Base-by-base conservation (phyloP, 2,888 invertebrate species). In the Xylophagus ater region DNA sequence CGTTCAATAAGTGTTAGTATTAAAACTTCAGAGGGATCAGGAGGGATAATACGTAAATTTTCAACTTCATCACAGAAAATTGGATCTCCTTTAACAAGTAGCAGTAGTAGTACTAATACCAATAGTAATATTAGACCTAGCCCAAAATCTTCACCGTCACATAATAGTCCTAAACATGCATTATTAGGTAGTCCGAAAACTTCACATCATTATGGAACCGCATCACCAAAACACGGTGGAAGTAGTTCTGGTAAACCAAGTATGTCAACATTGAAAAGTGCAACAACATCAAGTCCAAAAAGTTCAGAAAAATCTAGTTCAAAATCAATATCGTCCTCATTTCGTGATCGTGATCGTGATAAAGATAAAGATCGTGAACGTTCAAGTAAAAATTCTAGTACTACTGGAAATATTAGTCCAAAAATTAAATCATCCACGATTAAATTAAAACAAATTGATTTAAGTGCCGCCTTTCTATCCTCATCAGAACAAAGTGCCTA, bases 231-330 rank as follows among this genome's bases (percentile, higher is more conserved):
- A 58, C 85, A 85, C 51, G 71, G 72, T 50, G 74, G 76, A 0
- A 68, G 68, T 17, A 72, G 78, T 10, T 79, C 84, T 2, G 88
- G 88, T 1, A 89, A 89, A 56, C 88, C 88, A 1, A 87, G 87
- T 54, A 86, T 89, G 84, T 85, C 86, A 0, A 77, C 87, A 1
- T 62, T 88, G 15, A 88, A 88, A 57, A 87, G 81, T 24, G 85
- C 86, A 2, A 72, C 78, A 2, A 76, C 81, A 2, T 79, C 80
- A 2, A 76, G 74, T n/a, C 72, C 72, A 19, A 77, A 76, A 56
- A 70, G 70, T 34, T 28, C 35, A 19, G 70, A 72, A 14, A 73
- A 72, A 48, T 70, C 71, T 42, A 59, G 34, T 21, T 34, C 37
- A 5, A 35, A 36, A 20, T 34, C 37, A 12, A 32, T 40, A 24